phyloP scores from a whole-genome alignment of 2,797 vertebrate species.

The Vireo griseus region DNA sequence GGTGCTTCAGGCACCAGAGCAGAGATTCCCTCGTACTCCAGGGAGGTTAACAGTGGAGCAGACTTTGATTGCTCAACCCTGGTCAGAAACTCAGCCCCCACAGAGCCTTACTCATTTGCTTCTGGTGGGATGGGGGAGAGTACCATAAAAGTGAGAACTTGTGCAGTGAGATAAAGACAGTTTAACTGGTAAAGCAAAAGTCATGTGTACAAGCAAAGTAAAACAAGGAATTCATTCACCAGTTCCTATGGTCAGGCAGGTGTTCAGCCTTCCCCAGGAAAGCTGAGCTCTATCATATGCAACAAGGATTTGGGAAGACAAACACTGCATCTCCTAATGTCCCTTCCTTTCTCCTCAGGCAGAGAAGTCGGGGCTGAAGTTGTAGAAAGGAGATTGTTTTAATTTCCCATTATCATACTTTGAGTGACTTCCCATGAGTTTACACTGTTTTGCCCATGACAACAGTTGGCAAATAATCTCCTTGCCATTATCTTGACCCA shows the following conservation, averaged over 20 bases:
- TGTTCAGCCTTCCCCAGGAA: neutral
- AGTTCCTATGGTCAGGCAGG: neutral
- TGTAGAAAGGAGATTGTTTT: neutral
- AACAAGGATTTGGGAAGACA: neutral
- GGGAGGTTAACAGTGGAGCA: neutral
- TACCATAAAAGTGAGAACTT: neutral
- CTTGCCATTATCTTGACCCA: neutral
- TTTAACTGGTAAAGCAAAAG: neutral
- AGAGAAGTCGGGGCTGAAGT: neutral
- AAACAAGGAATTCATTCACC: neutral
- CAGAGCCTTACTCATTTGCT: neutral
- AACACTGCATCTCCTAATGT: neutral
- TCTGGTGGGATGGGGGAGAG: neutral
- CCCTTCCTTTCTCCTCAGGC: accelerated
- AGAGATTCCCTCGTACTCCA: neutral
- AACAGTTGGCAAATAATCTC: neutral
- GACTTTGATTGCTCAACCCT: neutral
- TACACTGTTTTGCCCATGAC: neutral
- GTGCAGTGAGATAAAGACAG: neutral
- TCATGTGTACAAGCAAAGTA: neutral
- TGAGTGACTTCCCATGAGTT: neutral
- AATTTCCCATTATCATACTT: neutral
- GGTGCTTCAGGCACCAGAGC: accelerated
- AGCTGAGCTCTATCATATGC: neutral
- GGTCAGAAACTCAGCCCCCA: neutral